Evolutionary conservation across 2,797 vertebrate species (phyloP).

Genomic region (Tenualosa ilisha): DNA sequence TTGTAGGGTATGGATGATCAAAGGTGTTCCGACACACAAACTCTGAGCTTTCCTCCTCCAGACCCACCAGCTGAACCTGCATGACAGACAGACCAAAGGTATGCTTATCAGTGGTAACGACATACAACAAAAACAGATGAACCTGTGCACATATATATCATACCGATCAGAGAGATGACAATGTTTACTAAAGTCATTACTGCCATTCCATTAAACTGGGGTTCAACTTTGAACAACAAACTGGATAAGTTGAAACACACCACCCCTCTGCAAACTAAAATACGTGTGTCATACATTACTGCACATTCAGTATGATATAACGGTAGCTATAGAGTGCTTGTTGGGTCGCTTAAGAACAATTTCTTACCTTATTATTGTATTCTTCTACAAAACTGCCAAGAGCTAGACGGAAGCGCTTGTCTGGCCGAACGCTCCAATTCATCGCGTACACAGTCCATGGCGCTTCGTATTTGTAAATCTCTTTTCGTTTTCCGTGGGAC

Average conservation of each 20-base stretch:
- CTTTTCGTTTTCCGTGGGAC: constrained; percentile 99
- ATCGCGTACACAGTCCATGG: constrained; percentile 99
- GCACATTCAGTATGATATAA: background rate
- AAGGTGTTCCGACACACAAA: constrained; percentile 99
- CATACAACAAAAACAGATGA: background rate
- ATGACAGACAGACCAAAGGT: constrained; percentile 19
- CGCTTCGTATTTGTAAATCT: constrained; percentile 99
- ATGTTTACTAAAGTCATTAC: too few relatives aligned
- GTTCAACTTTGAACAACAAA: background rate
- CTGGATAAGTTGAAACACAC: background rate
- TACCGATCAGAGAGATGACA: too few relatives aligned
- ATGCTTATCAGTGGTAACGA: background rate
- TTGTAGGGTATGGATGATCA: constrained; percentile 97
- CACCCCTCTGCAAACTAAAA: too few relatives aligned
- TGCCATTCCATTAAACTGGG: too few relatives aligned
- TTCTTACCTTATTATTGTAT: constrained; percentile 94
- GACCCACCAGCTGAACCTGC: constrained; percentile 95
- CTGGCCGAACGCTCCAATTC: constrained; percentile 99
- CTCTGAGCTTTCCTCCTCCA: constrained; percentile 98
- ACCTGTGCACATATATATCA: too few relatives aligned
- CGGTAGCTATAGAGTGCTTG: background rate
- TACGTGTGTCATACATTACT: background rate
- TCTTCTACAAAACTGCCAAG: constrained; percentile 97
- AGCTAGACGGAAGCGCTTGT: constrained; percentile 95
- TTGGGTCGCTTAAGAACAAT: background rate